phyloP scores from a whole-genome alignment of 2,888 invertebrate species.

The Oligia latruncula region DNA sequence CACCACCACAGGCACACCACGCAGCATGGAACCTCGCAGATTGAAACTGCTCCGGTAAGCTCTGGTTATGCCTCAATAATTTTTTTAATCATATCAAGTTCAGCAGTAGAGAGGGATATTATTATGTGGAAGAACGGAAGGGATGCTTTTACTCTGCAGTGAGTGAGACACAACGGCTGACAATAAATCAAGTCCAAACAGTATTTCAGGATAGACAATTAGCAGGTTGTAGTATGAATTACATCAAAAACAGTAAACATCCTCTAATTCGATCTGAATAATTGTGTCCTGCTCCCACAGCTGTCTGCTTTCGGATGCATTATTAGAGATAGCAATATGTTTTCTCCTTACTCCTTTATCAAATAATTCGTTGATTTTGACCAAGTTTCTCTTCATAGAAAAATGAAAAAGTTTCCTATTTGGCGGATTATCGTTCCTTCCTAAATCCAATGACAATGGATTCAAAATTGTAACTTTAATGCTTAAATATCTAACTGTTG shows the following conservation, averaged over 20 bases:
- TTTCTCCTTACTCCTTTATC: too few relatives aligned
- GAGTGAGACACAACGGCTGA: neutral
- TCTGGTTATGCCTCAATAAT: neutral
- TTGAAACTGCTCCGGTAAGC: constrained; percentile 70
- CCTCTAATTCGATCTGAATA: too few relatives aligned
- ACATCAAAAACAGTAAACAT: too few relatives aligned
- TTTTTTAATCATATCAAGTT: neutral
- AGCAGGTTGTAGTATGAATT: too few relatives aligned
- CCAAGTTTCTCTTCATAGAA: too few relatives aligned
- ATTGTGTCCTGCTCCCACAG: too few relatives aligned
- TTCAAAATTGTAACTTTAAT: neutral
- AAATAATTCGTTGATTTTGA: too few relatives aligned
- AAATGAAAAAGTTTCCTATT: too few relatives aligned
- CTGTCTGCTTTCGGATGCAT: too few relatives aligned
- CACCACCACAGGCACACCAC: constrained; percentile 84
- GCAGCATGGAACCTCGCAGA: constrained; percentile 70
- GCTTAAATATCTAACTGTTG: neutral
- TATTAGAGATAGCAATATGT: too few relatives aligned
- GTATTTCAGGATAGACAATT: too few relatives aligned
- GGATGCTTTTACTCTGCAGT: neutral
- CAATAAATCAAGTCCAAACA: neutral
- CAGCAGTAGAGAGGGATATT: neutral
- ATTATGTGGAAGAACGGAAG: neutral
- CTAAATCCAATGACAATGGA: neutral
- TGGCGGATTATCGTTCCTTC: neutral